Evolutionary conservation across 2,797 vertebrate species (phyloP).

Genomic region (Schizopygopsis pylzovi): DNA sequence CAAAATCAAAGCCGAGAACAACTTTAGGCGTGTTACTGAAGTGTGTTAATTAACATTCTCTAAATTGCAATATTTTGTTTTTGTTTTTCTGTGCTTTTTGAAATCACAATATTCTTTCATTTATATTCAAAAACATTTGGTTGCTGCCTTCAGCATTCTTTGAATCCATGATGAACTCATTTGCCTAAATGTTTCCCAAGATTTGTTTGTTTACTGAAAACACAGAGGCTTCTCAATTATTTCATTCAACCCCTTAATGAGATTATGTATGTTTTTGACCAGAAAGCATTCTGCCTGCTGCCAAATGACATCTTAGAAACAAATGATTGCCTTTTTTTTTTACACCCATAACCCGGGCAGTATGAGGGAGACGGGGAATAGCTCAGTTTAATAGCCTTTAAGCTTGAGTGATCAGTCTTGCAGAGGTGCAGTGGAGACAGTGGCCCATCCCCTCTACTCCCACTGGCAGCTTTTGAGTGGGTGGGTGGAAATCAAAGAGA

Average conservation of each 20-base stretch:
- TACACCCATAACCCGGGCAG: slow-evolving; percentile 28
- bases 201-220: slow-evolving; percentile 40
- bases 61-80: slow-evolving; percentile 8
- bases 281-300: slow-evolving; percentile 36
- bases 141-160: slow-evolving; percentile 22
- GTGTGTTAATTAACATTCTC: slow-evolving; percentile 28
- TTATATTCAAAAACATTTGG: neutral
- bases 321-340: slow-evolving; percentile 15
- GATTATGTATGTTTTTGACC: slow-evolving; percentile 32
- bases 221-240: slow-evolving; percentile 26
- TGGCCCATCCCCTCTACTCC: slow-evolving; percentile 46
- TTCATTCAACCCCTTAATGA: slow-evolving; percentile 30
- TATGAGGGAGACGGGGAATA: slow-evolving; percentile 44
- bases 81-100: neutral
- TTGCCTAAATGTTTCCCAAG: slow-evolving; percentile 23
- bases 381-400: slow-evolving; percentile 40
- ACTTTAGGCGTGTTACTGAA: slow-evolving; percentile 13
- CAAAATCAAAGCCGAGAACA: neutral
- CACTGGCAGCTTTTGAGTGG: slow-evolving; percentile 52
- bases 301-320: slow-evolving; percentile 45
- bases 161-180: slow-evolving; percentile 11
- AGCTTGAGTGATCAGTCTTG: slow-evolving; percentile 52
- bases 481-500: slow-evolving; percentile 60
- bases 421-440: slow-evolving; percentile 33
- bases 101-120: slow-evolving; percentile 14